Evolutionary conservation across 2,888 invertebrate genomes (phyloP), one percentile per base, ranked within the genome.

Genomic region (Acleris laterana): DNA sequence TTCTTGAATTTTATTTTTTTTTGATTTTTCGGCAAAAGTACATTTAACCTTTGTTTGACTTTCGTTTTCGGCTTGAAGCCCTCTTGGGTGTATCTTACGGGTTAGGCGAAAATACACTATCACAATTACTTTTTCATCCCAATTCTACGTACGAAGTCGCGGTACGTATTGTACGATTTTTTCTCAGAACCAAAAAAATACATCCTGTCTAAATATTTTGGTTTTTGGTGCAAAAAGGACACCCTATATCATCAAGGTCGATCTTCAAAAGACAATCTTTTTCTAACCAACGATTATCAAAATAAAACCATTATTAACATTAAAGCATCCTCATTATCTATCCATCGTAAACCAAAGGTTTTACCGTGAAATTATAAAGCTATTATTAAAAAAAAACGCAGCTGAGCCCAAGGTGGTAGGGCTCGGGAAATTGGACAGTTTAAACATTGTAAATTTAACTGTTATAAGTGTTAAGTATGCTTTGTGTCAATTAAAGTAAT

Each of bases 351-450:
- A 20, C 17, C 20, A 25, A 57, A 46, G 22, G 13, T 17, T n/a
- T 20, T 62, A 62, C 55, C 62, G 55, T 62, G 62, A 62, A 55
- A 62, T 56, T 32, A 62, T 55, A 55, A 56, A 56, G 17, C 32
- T 55, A 32, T 53, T 38, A 32, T 22, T 13, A 19, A n/a, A 19
- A 20, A 11, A 46, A 44, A 62, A 17, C 16, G 46, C 48, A 48
- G 55, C 49, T 55, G 62, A 46, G 44, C 22, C 48, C 59, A 32
- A 49, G 38, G 53, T 53, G 53, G 53, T 53, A 38, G 38, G 17
- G 6, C 19, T 48, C 20, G 28, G 48, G 32, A 32, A 46, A 32
- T 25, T 17, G 46, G 44, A 7, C 44, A 11, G 11, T 20, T 61
- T 61, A 52, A 13, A 17, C 17, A 53, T 51, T 60, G 52, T 52